Evolutionary conservation across 2,888 invertebrate species (phyloP), one percentile per base, ranked within the genome.

Genomic region (Drosophila mettleri): DNA sequence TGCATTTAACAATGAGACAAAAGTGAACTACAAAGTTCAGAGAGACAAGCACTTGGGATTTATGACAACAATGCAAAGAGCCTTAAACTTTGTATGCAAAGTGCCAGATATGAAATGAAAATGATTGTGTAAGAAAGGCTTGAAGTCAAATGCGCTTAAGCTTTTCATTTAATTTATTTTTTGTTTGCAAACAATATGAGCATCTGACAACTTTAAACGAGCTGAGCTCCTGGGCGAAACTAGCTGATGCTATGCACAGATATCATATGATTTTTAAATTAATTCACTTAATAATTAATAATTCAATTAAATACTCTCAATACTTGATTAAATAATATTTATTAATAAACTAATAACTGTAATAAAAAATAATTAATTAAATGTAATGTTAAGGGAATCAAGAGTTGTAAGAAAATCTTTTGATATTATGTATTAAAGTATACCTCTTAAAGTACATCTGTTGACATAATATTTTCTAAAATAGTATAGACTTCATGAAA

Each of bases 31-130:
- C 62, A 77, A 60, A 78, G 78, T 86, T 77, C 69, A 76, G 70
- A 74, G 55, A 66, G 74, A 72, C 74, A 74, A 74, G 62, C 82
- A 81, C 69, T 87, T 69, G 69, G 61, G 87, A 73, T 66, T 79
- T 81, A 74, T 77, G 86, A 49, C 79, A 73, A 65, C 58, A 74
- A 60, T 59, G 58, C 63, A 60, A 69, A 74, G 51, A 66, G 71
- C 86, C 88, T 84, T 86, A 82, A 85, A 86, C 86, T 83, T 83
- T 74, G 65, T 22, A 52, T 57, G 68, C 27, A 16, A 49, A 61
- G 46, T 43, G 46, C 48, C 22, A 57, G 20, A 62, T 43, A 31
- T 36, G 36, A 46, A n/a, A n/a, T n/a, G 43, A 55, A 48, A 54
- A 51, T 31, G 38, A 53, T 70, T 65, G 59, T 59, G 54, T 46